These are phyloP conservation scores for Drosophila paramelanica DNA, from an alignment of 2,888 invertebrate genomes.

Conservation along the genomic window DNA sequence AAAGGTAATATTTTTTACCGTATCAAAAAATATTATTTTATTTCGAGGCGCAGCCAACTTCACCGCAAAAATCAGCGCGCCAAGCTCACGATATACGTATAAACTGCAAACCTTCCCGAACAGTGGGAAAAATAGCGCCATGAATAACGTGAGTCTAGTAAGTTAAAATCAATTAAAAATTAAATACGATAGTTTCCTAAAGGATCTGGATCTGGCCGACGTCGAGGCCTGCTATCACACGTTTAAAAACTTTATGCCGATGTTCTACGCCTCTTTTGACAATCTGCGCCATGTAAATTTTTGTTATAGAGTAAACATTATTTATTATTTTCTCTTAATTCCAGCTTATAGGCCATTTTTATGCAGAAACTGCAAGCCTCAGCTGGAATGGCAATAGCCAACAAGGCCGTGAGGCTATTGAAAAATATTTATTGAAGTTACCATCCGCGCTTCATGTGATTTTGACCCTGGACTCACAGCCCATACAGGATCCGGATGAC, in stretches of 20 bases:
- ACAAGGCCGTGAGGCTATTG: conserved; percentile 92
- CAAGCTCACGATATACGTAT: no score
- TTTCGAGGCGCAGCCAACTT: no score
- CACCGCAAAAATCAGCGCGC: no score
- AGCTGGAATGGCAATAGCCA: conserved; percentile 97
- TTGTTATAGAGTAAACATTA: background rate
- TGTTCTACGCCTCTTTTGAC: conserved; percentile 94
- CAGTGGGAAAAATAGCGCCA: no score
- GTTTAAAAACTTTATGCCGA: background rate
- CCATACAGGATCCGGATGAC: conserved; percentile 90
- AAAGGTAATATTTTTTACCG: no score
- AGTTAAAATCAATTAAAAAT: background rate
- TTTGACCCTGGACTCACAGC: conserved; percentile 92
- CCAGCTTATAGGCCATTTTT: conserved; percentile 90
- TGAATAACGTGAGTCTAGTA: no score
- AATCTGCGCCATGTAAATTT: conserved; percentile 29
- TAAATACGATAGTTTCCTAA: background rate
- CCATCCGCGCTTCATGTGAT: conserved; percentile 90
- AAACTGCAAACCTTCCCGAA: no score
- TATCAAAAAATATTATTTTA: no score
- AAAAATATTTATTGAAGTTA: conserved; percentile 93
- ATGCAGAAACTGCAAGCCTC: conserved; percentile 92
- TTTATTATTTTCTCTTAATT: conserved; percentile 69
- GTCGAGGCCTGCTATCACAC: no score
- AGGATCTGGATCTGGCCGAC: no score